Base-by-base conservation (phyloP, 2,113 vertebrate genomes). In the Nerophis ophidion region DNA sequence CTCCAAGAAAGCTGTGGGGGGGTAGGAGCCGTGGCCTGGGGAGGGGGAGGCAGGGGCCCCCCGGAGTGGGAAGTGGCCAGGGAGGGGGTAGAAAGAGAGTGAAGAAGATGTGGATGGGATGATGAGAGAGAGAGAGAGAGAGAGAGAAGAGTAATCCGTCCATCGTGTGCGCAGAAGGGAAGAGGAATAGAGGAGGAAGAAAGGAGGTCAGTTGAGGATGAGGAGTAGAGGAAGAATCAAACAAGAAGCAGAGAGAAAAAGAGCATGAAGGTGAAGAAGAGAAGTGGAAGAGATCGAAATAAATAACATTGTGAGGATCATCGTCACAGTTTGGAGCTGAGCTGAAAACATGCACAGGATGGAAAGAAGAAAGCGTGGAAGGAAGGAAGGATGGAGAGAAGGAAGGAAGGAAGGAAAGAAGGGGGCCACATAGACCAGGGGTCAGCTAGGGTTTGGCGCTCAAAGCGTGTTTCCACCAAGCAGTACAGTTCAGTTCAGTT, bases 1-100 rank as follows among this genome's bases (percentile, higher is more conserved):
- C 93, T 92, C 86, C 93, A 90, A 95, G 93, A 92, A 95, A 96
- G 91, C 92, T 93, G 90, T 92, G 93, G 58, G 80, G 72, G 77
- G 84, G 81, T 50, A 76, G 63, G 77, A 79, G 77, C 63, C 83
- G 84, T 63, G 68, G 84, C 86, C 89, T 90, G 80, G 80, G 76
- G 82, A 71, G 90, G 38, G 36, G 40, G 33, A 10, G 52, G 92
- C 89, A 89, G 90, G 87, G 90, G 90, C 87, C 92, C 90, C 36
- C 54, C 9, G 90, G 86, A 91, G 87, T 80, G 83, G 72, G 87
- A 88, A 90, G 57, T 66, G 48, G 9, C 63, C 65, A 84, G 91
- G 92, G 91, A 92, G 90, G 77, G 93, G 79, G 90, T 73, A 67
- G 61, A 68, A 53, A 62, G 48, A 59, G 61, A 57, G 88, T 87